These are phyloP conservation scores for Crocodylus rhombifer DNA, from an alignment of 2,797 vertebrate species.

Conservation along the genomic window DNA sequence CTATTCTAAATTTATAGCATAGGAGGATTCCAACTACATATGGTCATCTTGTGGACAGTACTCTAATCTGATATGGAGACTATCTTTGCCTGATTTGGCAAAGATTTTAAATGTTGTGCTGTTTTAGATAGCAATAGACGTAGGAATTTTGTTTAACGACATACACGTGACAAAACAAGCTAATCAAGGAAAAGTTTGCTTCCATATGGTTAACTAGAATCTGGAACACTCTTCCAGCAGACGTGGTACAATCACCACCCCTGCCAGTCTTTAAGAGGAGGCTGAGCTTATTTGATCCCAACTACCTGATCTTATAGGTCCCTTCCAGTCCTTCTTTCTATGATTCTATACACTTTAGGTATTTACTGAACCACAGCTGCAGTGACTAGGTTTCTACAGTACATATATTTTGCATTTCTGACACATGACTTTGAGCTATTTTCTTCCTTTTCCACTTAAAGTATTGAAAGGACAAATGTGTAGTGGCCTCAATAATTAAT, in stretches of 20 bases:
- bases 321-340: too few relatives aligned
- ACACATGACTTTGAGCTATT: neutral
- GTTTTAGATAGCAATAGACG: rapidly evolving
- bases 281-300: too few relatives aligned
- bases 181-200: too few relatives aligned
- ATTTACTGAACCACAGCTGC: neutral
- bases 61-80: neutral
- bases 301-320: too few relatives aligned
- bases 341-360: too few relatives aligned
- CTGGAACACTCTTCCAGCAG: too few relatives aligned
- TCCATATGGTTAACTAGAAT: too few relatives aligned
- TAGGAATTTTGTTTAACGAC: rapidly evolving
- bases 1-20: rapidly evolving
- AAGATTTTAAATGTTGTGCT: rapidly evolving
- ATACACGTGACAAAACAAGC: neutral
- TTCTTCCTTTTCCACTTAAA: neutral
- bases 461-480: neutral
- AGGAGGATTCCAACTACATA: neutral
- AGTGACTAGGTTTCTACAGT: neutral
- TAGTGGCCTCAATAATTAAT: neutral
- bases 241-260: too few relatives aligned
- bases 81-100: rapidly evolving
- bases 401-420: neutral
- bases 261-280: too few relatives aligned
- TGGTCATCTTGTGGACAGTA: neutral